Percentiles rank a stretch among this genome's conserved stretches.
Evolutionary conservation across 2,113 vertebrate genomes (phyloP).

Genomic region (Muntiacus muntjak): DNA sequence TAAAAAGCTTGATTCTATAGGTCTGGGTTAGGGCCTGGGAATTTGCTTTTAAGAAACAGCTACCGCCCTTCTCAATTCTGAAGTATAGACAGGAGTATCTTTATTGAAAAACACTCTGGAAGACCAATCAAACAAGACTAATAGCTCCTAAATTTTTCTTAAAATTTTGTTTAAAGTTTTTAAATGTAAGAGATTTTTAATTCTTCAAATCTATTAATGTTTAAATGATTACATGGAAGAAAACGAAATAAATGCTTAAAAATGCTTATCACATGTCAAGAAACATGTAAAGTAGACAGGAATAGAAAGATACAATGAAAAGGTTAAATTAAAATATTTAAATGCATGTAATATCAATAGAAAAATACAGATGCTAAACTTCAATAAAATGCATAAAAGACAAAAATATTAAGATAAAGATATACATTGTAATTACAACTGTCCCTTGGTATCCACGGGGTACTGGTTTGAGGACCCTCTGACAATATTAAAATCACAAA

Average conservation of each 20-base stretch:
- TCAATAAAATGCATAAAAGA: background rate
- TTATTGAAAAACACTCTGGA: background rate
- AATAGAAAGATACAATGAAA: background rate
- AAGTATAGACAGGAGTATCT: background rate
- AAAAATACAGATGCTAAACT: background rate
- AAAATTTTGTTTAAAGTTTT: background rate
- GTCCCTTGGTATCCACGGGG: background rate
- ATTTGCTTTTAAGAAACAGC: background rate
- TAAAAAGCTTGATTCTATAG: background rate
- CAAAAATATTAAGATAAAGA: constrained; percentile 19
- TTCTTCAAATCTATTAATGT: background rate
- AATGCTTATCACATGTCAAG: background rate
- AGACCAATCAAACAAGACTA: background rate
- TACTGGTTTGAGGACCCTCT: background rate
- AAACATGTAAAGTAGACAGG: background rate
- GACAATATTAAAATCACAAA: background rate
- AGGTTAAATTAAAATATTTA: constrained; percentile 3
- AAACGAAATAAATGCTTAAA: background rate
- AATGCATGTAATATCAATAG: background rate
- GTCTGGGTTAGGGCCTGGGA: background rate
- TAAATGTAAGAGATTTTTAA: background rate
- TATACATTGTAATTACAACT: background rate
- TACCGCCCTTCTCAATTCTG: background rate
- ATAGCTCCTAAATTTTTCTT: background rate
- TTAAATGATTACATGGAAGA: constrained; percentile 11